Base-by-base conservation (phyloP, 2,797 vertebrate genomes). In the Cryptoblepharus egeriae region DNA sequence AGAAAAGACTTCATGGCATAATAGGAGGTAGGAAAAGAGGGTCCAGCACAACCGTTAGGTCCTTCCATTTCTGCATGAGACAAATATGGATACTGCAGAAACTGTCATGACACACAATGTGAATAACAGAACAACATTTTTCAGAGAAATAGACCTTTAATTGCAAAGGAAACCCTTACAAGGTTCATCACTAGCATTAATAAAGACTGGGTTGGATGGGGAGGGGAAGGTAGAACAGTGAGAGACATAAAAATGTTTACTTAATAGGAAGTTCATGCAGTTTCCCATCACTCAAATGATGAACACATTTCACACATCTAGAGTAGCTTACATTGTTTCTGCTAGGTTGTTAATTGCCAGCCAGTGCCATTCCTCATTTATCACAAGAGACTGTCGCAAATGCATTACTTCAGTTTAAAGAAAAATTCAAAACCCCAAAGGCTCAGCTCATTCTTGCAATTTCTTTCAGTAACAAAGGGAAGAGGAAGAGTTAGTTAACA, bases 241-340 rank as follows among this genome's bases (percentile, higher is more conserved):
- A 67, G 75, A 52, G 49, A 72, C 30, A 74, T 30, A 64, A 45
- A 22, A 39, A 10, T 68, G 73, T 87, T 93, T 89, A 93, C 91
- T 93, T 91, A 91, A 90, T 94, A 93, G 93, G 95, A 96, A 95
- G 89, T 92, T 93, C 94, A 90, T 91, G 90, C 89, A 90, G 91
- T 90, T 95, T 93, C 91, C 94, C 93, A 92, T 95, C 94, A 84
- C 92, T 75, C 68, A 94, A 96, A 68, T 88, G 93, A 91, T 81
- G 82, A 92, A 94, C 90, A 88, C 87, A 92, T 93, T 88, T 88
- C 89, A 95, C 91, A 91, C 93, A 94, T 79, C 81, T 91, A 81
- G 84, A 95, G 82, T 83, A 95, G 87, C 55, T 82, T 58, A 82
- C 90, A 89, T 92, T 87, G 92, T 91, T 93, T 92, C 90, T 93